Percentiles rank a stretch among this genome's conserved stretches.
phyloP scores from a whole-genome alignment of 2,888 invertebrate genomes.

The Lochmaea crataegi region DNA sequence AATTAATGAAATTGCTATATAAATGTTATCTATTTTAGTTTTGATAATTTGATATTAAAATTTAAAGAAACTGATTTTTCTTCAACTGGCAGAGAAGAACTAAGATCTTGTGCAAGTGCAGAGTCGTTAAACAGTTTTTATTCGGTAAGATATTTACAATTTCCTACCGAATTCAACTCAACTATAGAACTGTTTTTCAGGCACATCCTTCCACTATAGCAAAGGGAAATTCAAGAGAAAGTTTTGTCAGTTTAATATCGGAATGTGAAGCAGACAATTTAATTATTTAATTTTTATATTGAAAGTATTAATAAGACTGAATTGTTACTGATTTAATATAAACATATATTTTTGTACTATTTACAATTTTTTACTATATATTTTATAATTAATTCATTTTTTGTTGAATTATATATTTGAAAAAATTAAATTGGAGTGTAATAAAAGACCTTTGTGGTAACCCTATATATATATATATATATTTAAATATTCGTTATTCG shows the following conservation, averaged over 20 bases:
- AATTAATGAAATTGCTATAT: no score
- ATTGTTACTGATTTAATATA: conserved; percentile 8
- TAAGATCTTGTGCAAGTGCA: conserved; percentile 46
- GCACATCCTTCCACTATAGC: conserved; percentile 22
- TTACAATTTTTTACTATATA: conserved; percentile 8
- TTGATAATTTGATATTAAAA: conserved; percentile 25
- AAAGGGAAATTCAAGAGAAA: conserved; percentile 20
- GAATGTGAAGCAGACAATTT: conserved; percentile 12
- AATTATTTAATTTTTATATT: background rate
- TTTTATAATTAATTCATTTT: conserved; percentile 5
- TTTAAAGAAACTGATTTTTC: conserved; percentile 23
- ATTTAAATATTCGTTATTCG: no score
- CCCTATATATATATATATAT: no score
- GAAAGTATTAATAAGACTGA: conserved; percentile 25
- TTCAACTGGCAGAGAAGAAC: conserved; percentile 39
- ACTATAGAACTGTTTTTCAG: conserved; percentile 9
- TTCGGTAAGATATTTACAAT: conserved; percentile 42
- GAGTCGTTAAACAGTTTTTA: conserved; percentile 50
- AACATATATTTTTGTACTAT: conserved; percentile 13
- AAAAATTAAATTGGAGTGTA: background rate
- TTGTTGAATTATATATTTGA: conserved; percentile 3
- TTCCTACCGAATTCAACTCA: background rate
- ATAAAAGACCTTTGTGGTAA: background rate
- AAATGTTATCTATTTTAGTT: conserved; percentile 23
- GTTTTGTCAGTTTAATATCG: conserved; percentile 27